phyloP scores from a whole-genome alignment of 2,113 vertebrate species.

The Heterochromis multidens region DNA sequence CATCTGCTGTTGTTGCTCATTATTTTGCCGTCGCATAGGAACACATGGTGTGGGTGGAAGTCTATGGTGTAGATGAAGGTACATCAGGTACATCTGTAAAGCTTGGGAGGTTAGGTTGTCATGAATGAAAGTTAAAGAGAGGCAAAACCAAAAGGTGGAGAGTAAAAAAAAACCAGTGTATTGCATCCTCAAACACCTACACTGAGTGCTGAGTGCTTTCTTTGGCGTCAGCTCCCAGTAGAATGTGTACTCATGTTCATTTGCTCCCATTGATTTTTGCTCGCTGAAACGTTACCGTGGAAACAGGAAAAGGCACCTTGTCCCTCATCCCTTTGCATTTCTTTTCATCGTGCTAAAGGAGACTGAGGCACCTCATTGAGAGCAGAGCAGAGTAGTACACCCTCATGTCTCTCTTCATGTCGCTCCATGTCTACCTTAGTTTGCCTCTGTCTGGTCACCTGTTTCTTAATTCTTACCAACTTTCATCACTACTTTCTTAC shows the following conservation, averaged over 20 bases:
- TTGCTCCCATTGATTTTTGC: constrained; percentile 36
- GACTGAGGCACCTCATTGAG: constrained; percentile 5
- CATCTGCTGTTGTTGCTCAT: background rate
- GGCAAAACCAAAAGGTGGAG: background rate
- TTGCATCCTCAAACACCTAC: constrained; percentile 7
- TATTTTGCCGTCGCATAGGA: background rate
- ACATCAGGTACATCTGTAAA: background rate
- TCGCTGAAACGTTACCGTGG: constrained; percentile 49
- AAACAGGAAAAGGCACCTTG: constrained; percentile 21
- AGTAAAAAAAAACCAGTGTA: background rate
- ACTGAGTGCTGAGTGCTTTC: background rate
- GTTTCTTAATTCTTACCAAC: background rate
- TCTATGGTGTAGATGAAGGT: background rate
- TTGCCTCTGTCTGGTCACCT: background rate
- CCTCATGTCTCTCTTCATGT: background rate
- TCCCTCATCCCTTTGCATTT: background rate
- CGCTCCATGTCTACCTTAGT: background rate
- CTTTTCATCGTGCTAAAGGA: constrained; percentile 7
- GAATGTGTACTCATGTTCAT: constrained; percentile 12
- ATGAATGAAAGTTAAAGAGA: background rate
- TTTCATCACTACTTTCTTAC: background rate
- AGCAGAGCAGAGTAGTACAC: background rate
- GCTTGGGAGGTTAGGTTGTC: background rate
- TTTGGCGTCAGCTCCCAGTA: constrained; percentile 4
- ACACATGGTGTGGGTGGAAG: background rate